Conservation (phyloP, 2,113 vertebrate species). For the Brachyistius frenatus region DNA sequence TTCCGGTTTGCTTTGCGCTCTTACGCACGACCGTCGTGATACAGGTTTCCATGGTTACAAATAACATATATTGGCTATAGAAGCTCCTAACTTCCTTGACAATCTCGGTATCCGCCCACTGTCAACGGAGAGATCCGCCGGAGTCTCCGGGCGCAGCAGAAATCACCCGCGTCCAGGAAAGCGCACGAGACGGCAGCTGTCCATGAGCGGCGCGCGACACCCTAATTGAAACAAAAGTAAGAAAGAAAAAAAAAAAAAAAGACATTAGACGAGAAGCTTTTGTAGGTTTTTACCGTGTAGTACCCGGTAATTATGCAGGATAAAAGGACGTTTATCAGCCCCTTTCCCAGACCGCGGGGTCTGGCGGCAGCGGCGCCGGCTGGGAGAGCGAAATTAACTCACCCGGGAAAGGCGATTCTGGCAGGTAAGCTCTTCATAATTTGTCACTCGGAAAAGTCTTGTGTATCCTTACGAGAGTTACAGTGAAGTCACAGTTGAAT, state of each 20-base stretch:
- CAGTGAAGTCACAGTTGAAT: not conserved
- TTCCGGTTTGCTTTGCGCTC: slow-evolving; percentile 49
- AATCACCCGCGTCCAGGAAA: slow-evolving; percentile 37
- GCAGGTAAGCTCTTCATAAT: slow-evolving; percentile 83
- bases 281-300: not conserved
- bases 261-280: not conserved
- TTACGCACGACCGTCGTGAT: slow-evolving; percentile 36
- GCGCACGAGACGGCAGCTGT: slow-evolving; percentile 30
- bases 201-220: slow-evolving; percentile 46
- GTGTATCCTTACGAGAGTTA: not conserved
- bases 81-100: slow-evolving; percentile 55
- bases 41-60: slow-evolving; percentile 60
- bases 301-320: slow-evolving; percentile 64
- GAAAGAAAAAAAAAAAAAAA: not conserved
- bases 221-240: not conserved
- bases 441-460: not conserved
- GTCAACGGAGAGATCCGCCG: slow-evolving; percentile 41
- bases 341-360: slow-evolving; percentile 72
- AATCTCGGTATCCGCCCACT: slow-evolving; percentile 48
- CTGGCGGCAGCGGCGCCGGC: slow-evolving; percentile 85
- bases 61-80: slow-evolving; percentile 24
- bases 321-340: slow-evolving; percentile 52
- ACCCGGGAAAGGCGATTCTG: slow-evolving; percentile 91
- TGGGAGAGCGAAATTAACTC: slow-evolving; percentile 87
- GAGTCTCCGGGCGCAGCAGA: slow-evolving; percentile 29